Base-by-base conservation (phyloP, 2,797 vertebrate species). In the Chelon auratus region DNA sequence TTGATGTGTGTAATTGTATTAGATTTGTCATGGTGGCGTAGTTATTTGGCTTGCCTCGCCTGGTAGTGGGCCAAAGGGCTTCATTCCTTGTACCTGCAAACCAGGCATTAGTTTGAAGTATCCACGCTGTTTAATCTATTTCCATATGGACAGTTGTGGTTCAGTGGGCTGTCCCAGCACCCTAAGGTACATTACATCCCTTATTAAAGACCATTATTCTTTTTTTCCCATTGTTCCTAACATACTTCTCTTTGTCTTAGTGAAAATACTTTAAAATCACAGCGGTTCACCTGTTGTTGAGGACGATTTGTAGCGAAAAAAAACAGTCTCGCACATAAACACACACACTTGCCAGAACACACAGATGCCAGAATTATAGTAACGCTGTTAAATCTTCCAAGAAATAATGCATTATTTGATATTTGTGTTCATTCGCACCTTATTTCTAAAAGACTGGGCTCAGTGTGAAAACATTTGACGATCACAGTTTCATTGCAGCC, bases 1-100 rank as follows among this genome's bases (percentile, higher is more conserved):
- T 86, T 79, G 12, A 26, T 87, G 77, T 86, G 85, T 84, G 87
- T 91, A 90, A 93, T 93, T 93, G 90, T 89, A 84, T 93, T 91
- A 91, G 80, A 91, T 91, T 91, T 56, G 91, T 90, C 87, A 92
- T 33, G 78, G 84, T 80, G 85, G 72, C 37, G 62, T 52, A 42
- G 72, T 83, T 81, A 79, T 86, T 73, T 77, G 81, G 68, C 66
- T 60, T 52, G 24, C 67, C 81, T 59, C 88, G 68, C 71, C 84
- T 77, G 77, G 69, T 81, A 37, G 40, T 8, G 57, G 73, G 59
- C 78, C 84, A 84, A 56, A 84, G 80, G 80, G 57, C 60, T 63
- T 81, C 76, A 87, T 73, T 83, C 67, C 64, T 43, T 62, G 63
- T 76, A 76, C 83, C 69, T 74, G 69, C 73, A 80, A 62, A 53